Base-by-base conservation (phyloP, 1,140 invertebrate genomes). In the Proctacanthus coquilletti region DNA sequence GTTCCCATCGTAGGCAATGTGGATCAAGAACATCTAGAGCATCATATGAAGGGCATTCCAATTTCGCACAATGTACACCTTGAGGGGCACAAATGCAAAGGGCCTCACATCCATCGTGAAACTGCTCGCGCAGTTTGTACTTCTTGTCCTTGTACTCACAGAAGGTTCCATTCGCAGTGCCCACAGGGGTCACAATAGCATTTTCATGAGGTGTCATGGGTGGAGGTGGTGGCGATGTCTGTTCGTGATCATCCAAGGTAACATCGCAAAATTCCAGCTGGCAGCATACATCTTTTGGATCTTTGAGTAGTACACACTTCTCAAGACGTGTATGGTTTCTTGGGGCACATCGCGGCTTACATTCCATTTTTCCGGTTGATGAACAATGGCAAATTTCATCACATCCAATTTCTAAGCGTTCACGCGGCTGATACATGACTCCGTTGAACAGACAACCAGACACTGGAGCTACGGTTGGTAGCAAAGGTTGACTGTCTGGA, bases 1-100 rank as follows among this genome's bases (percentile, higher is more conserved):
- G 74, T 45, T 85, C 83, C 87, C 87, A 92, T 42, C 79, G 71
- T 1, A 89, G 53, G 53, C 88, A 93, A 31, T 77, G 69, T 1
- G 81, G 75, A 50, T 86, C 78, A n/a, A 86, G 51, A 2, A 86
- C 68, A 47, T 88, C 83, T 10, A 87, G 59, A 1, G 80, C 84
- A 43, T 83, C 84, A 43, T 80, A 78, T 1, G 75, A 76, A 0
- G 84, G 84, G 51, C 85, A 91, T 39, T 84, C 72, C 9, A 91
- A 69, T 19, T 77, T 76, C 4, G 74, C 69, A 52, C 87, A 92
- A 38, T 80, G 74, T 1, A 77, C 69, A 21, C 68, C 70, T 18
- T 70, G 65, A 5, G 68, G 60, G n/a, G 58, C 61, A 47, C 82
- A 85, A 6, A 66, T 57, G 49, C 82, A 85, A 20, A 75, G 66